A percentile compares a stretch with the other conserved stretches of the same genome.
phyloP scores from a whole-genome alignment of 2,888 invertebrate genomes.

The Dromius quadrimaculatus region DNA sequence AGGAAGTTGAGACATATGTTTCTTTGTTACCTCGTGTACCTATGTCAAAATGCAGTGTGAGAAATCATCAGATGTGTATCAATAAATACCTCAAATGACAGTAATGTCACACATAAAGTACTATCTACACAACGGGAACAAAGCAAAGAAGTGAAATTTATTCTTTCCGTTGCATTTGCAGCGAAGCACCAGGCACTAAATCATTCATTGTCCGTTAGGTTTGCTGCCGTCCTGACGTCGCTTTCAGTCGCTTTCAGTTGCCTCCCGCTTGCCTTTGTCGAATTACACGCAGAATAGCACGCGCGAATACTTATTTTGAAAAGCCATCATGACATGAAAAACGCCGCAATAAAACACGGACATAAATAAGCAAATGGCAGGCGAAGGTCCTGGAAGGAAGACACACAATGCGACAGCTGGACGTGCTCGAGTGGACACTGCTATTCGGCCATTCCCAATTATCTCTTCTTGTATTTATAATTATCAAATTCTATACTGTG shows the following conservation, averaged over 20 bases:
- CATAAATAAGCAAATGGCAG: conserved; percentile 56
- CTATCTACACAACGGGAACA: neutral
- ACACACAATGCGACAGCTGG: conserved; percentile 35
- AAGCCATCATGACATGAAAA: conserved; percentile 61
- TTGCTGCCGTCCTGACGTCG: neutral
- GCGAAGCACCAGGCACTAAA: conserved; percentile 21
- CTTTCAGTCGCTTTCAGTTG: neutral
- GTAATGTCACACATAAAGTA: conserved; percentile 23
- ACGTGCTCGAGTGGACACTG: conserved; percentile 15
- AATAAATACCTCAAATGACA: neutral
- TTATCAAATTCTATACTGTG: too few species aligned
- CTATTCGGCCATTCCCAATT: neutral
- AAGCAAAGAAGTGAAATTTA: conserved; percentile 6
- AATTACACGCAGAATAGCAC: conserved; percentile 65
- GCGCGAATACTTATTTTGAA: conserved; percentile 61
- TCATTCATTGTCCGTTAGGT: conserved; percentile 37
- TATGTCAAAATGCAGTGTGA: too few species aligned
- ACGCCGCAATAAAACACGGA: conserved; percentile 55
- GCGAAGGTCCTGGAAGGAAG: conserved; percentile 41
- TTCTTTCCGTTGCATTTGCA: conserved; percentile 36
- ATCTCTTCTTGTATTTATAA: too few species aligned
- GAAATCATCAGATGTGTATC: too few species aligned
- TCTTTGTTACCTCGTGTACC: too few species aligned
- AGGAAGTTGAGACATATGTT: too few species aligned
- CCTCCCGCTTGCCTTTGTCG: conserved; percentile 57